Conservation (phyloP, 2,888 invertebrate genomes). For the Lacanobia oleracea region DNA sequence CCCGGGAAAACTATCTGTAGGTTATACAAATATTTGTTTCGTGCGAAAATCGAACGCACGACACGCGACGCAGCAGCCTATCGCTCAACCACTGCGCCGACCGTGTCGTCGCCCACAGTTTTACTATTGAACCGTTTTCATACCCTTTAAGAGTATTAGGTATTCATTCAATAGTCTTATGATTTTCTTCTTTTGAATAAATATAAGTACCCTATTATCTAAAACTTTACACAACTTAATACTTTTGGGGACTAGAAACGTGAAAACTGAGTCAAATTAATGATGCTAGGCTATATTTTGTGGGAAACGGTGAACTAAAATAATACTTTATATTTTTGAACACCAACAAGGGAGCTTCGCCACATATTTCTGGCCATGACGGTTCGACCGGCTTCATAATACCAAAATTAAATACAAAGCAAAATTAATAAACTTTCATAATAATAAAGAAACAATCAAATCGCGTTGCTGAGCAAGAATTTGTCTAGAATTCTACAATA, state of each 20-base stretch:
- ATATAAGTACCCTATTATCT: not conserved
- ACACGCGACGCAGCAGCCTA: too few relatives aligned
- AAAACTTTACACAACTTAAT: constrained; percentile 11
- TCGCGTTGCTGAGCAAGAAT: constrained; percentile 7
- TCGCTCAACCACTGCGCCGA: too few relatives aligned
- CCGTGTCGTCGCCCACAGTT: not conserved
- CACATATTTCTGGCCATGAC: too few relatives aligned
- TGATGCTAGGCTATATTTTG: not conserved
- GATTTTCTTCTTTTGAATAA: constrained; percentile 1
- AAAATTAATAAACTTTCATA: not conserved
- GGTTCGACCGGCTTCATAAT: too few relatives aligned
- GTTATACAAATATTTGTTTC: too few relatives aligned
- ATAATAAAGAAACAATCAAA: not conserved
- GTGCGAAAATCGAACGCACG: too few relatives aligned
- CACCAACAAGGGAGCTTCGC: not conserved
- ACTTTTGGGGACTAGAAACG: constrained; percentile 47
- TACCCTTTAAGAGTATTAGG: not conserved
- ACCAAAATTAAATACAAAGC: not conserved
- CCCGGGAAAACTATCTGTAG: too few relatives aligned
- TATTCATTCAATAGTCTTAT: constrained; percentile 1
- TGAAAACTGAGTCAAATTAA: constrained; percentile 14
- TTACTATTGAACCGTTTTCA: not conserved
- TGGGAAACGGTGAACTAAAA: not conserved
- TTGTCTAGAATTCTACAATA: not conserved
- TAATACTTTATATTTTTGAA: constrained; percentile 3